Evolutionary conservation across 2,888 invertebrate species (phyloP).

Genomic region (Bellardia bayeri): DNA sequence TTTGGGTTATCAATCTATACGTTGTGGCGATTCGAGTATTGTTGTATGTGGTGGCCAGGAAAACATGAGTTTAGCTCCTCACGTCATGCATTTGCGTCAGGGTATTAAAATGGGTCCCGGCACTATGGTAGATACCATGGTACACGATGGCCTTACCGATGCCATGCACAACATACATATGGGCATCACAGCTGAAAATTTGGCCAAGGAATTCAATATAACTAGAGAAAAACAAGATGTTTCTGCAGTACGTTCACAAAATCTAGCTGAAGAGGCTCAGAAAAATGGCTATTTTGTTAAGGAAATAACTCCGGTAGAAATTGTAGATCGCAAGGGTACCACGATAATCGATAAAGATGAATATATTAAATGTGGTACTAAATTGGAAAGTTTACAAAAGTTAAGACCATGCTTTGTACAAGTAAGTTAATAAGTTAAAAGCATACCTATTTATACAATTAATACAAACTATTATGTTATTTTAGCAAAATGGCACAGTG

Average conservation of each 20-base stretch:
- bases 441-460: background rate
- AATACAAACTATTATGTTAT: background rate
- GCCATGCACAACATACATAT: constrained; percentile 90
- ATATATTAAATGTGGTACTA: constrained; percentile 87
- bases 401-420: constrained; percentile 88
- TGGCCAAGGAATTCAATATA: constrained; percentile 88
- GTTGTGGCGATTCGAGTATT: constrained; percentile 87
- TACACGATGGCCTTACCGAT: constrained; percentile 90
- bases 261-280: constrained; percentile 87
- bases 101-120: constrained; percentile 89
- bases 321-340: constrained; percentile 85
- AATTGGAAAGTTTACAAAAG: constrained; percentile 86
- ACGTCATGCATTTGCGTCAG: constrained; percentile 87
- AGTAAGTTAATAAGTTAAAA: constrained; percentile 81
- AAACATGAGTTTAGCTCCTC: constrained; percentile 91
- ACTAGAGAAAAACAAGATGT: constrained; percentile 89
- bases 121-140: constrained; percentile 87
- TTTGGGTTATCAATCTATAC: constrained; percentile 89
- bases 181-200: constrained; percentile 93
- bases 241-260: constrained; percentile 89
- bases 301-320: constrained; percentile 89
- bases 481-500: constrained; percentile 87
- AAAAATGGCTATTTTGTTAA: constrained; percentile 87
- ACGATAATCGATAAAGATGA: constrained; percentile 87
- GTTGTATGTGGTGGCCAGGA: constrained; percentile 93